Base-by-base conservation (phyloP, 2,888 invertebrate genomes). In the Geophilus truncorum region DNA sequence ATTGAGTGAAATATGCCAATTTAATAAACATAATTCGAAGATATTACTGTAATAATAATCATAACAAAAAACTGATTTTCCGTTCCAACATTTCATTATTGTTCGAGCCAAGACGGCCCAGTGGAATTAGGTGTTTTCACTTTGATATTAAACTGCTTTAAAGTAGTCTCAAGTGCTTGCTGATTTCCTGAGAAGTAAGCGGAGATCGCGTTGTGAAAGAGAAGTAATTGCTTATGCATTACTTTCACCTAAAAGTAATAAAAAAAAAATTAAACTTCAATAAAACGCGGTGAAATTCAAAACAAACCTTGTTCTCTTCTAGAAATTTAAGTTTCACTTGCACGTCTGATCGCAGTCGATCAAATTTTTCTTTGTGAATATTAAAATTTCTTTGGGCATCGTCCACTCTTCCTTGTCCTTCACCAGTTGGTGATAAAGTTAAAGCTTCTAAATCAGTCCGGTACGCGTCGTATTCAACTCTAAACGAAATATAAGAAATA, bases 141-240 rank as follows among this genome's bases (percentile, higher is more conserved):
- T 89, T 94, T 95, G 86, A 97, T 94, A 88, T 94, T 96, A 89
- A 98, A 98, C 89, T 97, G 97, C 85, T 96, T 94, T 84, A 98
- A 90, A 23, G 97, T 96, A 30, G 95, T 94, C 87, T 98, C 97
- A 81, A 98, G 89, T 82, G 96, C 95, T 82, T 92, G 91, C 87
- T 95, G 95, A 90, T 98, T 98, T 80, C 98, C 97, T 85, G 96
- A 95, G 89, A 97, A 98, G 89, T 97, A 98, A 7, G 97, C 97
- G 36, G 97, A 94, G 81, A 97, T 93, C 0, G 98, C 98, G 89
- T 97, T 97, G 89, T 98, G 97, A 88, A 98, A 95, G 84, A 98
- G 89, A 81, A 97, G 90, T 83, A 98, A 89, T 87, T 98, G 98
- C 87, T 98, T 98, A 89, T 97, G 97, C 97, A 98, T 97, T 84